Base-by-base conservation (phyloP, 2,797 vertebrate species). In the Chiloscyllium punctatum region DNA sequence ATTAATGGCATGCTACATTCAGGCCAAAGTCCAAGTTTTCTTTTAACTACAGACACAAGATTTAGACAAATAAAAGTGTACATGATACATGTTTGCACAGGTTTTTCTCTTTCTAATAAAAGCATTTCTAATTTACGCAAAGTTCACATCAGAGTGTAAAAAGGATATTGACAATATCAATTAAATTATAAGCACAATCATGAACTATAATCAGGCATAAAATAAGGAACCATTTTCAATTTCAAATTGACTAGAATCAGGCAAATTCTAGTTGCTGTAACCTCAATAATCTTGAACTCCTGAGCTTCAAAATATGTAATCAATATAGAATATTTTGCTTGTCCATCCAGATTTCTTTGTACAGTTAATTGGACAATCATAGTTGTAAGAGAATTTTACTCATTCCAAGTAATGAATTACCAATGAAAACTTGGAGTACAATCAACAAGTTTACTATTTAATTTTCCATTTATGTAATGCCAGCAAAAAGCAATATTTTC, bases 381-480 rank as follows among this genome's bases (percentile, higher is more conserved):
- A 42, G 2, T 69, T 92, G 69, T 23, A 66, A 92, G 23, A 69
- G 66, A 7, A 42, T 42, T 69, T 90, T 33, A 90, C 33, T 90
- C 15, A 18, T 37, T 27, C n/a, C n/a, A 42, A 37, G 0, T 13
- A 69, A 69, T 42, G n/a, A 92, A 68, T 92, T 13, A 42, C 90
- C 3, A 69, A 69, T 11, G 62, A 68, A 92, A 68, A 21, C 8
- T 91, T 66, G 33, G 88, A 91, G 66, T 91, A 37, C 30, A 37
- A 91, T 66, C 90, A 91, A 18, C 37, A 86, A 25, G 42, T 42
- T 68, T 92, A 69, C 37, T 69, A 11, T 68, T n/a, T 92, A 92
- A 92, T 92, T 69, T 92, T 92, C 66, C 62, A 92, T 42, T 92
- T 69, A n/a, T 69, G n/a, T 42, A 37, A 57, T 57, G 86, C 86